phyloP scores from a whole-genome alignment of 2,113 vertebrate species.

The Rhinolophus sinicus region DNA sequence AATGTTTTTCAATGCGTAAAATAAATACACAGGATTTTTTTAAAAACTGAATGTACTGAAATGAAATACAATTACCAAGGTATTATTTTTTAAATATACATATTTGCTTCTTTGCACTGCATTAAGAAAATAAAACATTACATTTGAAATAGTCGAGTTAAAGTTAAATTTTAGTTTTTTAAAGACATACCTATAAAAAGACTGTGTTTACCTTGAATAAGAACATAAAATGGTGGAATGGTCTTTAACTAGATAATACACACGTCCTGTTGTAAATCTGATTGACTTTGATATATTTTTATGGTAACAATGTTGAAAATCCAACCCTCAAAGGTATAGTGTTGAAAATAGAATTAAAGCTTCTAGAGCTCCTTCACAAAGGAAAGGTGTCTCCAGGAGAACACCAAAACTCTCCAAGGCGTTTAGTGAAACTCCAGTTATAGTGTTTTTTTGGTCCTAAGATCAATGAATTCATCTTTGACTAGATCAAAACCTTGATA shows the following conservation, averaged over 20 bases:
- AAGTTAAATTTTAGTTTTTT: slow-evolving; percentile 44
- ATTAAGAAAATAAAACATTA: neutral
- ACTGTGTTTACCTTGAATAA: neutral
- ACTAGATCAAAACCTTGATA: neutral
- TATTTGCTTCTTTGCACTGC: neutral
- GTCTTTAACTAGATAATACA: neutral
- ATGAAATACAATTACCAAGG: slow-evolving; percentile 5
- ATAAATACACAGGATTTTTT: slow-evolving; percentile 1
- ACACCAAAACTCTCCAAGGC: neutral
- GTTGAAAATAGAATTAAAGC: slow-evolving; percentile 43
- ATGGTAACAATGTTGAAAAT: slow-evolving; percentile 6
- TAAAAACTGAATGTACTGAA: neutral
- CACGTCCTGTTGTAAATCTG: neutral
- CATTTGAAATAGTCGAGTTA: slow-evolving; percentile 29
- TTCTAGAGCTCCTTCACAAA: neutral
- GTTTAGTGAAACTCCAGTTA: slow-evolving; percentile 9
- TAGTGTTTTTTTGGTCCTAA: neutral
- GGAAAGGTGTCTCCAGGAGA: neutral
- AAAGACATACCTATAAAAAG: neutral
- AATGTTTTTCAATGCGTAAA: neutral
- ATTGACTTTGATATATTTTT: neutral
- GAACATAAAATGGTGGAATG: neutral
- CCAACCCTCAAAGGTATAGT: neutral
- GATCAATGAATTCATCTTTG: slow-evolving; percentile 39
- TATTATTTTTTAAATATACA: slow-evolving; percentile 6